phyloP scores from a whole-genome alignment of 1,140 invertebrate species.

The Holotrichia oblita region DNA sequence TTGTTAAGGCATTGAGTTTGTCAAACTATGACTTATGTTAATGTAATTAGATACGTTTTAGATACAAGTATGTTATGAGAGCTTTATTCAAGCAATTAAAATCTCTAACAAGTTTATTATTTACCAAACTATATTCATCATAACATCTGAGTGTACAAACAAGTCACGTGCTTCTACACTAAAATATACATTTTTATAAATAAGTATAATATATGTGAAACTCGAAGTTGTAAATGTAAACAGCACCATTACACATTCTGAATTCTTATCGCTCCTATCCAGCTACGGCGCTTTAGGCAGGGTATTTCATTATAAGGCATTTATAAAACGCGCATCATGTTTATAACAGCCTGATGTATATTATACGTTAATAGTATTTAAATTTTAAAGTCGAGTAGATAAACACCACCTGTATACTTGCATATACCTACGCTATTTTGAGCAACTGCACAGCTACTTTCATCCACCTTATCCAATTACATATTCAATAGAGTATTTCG shows the following conservation, averaged over 20 bases:
- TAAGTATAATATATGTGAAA: no score
- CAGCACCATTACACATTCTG: not conserved
- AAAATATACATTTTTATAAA: no score
- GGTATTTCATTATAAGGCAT: constrained; percentile 1
- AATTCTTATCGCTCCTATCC: not conserved
- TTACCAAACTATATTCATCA: no score
- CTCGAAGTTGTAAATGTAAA: not conserved
- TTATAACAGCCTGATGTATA: constrained; percentile 5
- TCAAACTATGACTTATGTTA: no score
- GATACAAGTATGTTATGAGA: no score
- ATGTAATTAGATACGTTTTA: no score
- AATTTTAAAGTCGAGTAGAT: not conserved
- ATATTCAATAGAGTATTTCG: not conserved
- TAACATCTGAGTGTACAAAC: no score
- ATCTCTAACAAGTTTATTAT: no score
- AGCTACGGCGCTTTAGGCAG: not conserved
- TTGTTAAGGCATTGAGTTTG: no score
- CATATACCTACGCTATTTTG: not conserved
- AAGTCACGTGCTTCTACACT: no score
- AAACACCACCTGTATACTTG: not conserved
- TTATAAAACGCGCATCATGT: not conserved
- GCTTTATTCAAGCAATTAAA: no score
- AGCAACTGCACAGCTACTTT: not conserved
- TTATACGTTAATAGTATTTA: not conserved
- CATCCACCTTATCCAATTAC: not conserved